Percentiles rank a stretch among this genome's conserved stretches.
These are phyloP conservation scores for Lasiurus borealis DNA, from an alignment of 2,113 vertebrate genomes.

Conservation along the genomic window DNA sequence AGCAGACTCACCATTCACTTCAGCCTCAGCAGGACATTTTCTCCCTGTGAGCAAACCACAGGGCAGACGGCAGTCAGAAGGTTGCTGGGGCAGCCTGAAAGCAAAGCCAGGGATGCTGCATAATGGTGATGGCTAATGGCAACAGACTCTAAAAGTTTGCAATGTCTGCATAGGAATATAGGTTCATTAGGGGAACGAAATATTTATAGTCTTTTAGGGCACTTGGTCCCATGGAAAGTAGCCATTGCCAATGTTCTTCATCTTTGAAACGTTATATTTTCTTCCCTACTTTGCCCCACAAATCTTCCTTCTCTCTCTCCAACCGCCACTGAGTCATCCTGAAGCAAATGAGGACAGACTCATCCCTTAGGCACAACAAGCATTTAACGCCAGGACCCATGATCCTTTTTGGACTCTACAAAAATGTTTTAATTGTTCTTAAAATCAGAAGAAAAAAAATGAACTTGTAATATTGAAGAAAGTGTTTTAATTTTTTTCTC, in stretches of 20 bases:
- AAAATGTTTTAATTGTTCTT: conserved; percentile 31
- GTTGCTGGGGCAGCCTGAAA: background rate
- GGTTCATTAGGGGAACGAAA: background rate
- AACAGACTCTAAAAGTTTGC: background rate
- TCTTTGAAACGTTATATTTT: background rate
- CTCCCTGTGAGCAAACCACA: background rate
- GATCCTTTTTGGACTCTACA: background rate
- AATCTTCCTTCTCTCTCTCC: background rate
- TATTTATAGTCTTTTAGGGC: background rate
- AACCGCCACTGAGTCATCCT: background rate
- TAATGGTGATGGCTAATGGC: background rate
- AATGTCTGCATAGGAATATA: background rate
- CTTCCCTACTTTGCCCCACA: background rate
- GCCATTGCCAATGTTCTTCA: background rate
- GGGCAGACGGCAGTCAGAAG: background rate
- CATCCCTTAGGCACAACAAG: background rate
- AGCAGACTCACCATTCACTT: background rate
- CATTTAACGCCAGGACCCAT: background rate
- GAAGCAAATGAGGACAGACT: background rate
- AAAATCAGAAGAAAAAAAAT: background rate
- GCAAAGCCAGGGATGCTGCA: background rate
- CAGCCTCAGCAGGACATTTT: background rate
- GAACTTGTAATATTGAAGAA: background rate
- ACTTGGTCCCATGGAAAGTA: background rate
- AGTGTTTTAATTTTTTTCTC: background rate